Conservation (phyloP, 2,888 invertebrate genomes). For the Morpho achilles region DNA sequence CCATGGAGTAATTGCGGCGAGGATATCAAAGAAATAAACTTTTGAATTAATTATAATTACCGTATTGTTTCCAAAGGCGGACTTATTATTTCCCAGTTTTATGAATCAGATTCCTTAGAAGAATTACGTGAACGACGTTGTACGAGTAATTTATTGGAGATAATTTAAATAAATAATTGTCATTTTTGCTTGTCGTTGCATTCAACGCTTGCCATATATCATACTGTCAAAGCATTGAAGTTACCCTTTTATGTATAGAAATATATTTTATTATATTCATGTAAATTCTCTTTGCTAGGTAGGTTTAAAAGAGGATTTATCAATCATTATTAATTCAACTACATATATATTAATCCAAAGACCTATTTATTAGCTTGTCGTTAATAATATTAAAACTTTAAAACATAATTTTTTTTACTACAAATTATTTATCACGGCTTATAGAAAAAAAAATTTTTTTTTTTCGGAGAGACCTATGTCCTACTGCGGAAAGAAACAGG, state of each 20-base stretch:
- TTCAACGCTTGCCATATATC: background rate
- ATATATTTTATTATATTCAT: background rate
- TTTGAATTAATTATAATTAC: slow-evolving; percentile 25
- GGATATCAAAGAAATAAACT: background rate
- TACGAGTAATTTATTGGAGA: background rate
- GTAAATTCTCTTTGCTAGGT: too few species aligned
- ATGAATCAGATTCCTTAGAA: background rate
- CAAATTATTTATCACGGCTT: too few species aligned
- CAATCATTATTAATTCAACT: too few species aligned
- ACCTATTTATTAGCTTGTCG: too few species aligned
- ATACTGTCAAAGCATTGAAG: background rate
- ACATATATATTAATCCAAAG: too few species aligned
- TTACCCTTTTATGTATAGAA: background rate
- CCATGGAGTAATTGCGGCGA: background rate
- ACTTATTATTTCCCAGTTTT: slow-evolving; percentile 48
- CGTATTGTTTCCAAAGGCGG: slow-evolving; percentile 35
- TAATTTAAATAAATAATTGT: background rate
- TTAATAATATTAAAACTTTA: too few species aligned
- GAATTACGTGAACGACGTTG: slow-evolving; percentile 6
- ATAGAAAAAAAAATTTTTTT: too few species aligned
- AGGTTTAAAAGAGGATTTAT: too few species aligned
- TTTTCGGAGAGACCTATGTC: too few species aligned
- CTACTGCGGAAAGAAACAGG: too few species aligned
- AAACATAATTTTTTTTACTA: too few species aligned
- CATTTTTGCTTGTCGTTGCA: background rate